Evolutionary conservation across 2,888 invertebrate species (phyloP).

Genomic region (Leptinotarsa peninsularis): DNA sequence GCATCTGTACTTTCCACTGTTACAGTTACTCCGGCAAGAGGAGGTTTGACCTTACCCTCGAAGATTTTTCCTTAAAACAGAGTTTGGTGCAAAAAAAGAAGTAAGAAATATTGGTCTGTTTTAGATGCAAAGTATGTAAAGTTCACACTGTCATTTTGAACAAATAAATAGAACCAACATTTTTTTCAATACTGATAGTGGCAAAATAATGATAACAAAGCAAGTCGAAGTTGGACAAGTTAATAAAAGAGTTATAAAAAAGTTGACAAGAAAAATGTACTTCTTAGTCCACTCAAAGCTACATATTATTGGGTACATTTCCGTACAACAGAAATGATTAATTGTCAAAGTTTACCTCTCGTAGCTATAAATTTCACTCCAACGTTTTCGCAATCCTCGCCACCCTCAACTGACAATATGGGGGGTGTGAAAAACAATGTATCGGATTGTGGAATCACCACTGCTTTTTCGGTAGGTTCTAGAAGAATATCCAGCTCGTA

Average conservation of each 20-base stretch:
- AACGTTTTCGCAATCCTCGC: conserved; percentile 76
- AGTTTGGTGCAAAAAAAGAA: no score
- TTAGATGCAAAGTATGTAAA: no score
- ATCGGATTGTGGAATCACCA: conserved; percentile 77
- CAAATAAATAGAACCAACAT: no score
- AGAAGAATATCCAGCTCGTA: conserved; percentile 65
- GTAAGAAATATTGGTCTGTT: neutral
- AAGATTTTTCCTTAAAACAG: conserved; percentile 56
- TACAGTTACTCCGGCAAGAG: conserved; percentile 72
- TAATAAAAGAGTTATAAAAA: no score
- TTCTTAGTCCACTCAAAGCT: no score
- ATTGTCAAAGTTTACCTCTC: conserved; percentile 55
- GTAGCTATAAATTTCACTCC: conserved; percentile 69
- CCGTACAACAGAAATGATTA: neutral
- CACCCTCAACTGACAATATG: conserved; percentile 72
- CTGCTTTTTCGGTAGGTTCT: conserved; percentile 69
- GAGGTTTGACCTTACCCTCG: conserved; percentile 78
- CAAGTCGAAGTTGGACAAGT: no score
- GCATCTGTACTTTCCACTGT: conserved; percentile 66
- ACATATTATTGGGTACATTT: no score
- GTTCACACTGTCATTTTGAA: no score
- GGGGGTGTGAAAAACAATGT: conserved; percentile 78
- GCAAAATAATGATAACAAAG: no score
- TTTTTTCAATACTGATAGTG: no score
- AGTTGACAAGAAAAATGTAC: no score